Evolutionary conservation across 2,888 invertebrate species (phyloP), one percentile per base, ranked within the genome.

Genomic region (Melieria omissa): DNA sequence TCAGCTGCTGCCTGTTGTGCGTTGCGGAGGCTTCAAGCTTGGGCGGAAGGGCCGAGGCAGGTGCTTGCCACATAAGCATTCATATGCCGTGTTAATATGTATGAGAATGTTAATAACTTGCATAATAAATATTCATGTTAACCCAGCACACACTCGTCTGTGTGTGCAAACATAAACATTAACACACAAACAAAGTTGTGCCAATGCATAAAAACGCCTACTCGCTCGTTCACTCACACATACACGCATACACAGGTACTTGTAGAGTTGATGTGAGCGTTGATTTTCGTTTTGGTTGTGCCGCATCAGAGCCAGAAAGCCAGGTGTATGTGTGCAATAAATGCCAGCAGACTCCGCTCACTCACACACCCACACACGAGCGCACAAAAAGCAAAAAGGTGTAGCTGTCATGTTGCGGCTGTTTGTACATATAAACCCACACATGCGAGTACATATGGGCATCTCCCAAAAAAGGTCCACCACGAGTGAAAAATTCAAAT

Each of bases 351-450:
- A 1, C 1, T 1, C 57, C 6, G 29, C 58, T 29, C 14, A 14
- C 47, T 10, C 9, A 66, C 16, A 52, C 16, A 42, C 52, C 2
- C 16, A 52, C 16, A 68, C 29, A 68, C 4, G 5, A 41, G 16
- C 1, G n/a, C n/a, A 8, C 44, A 55, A 55, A 70, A 14, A 52
- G 54, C 64, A 54, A 44, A 71, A 68, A 64, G 68, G 67, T 72
- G 72, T 68, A 72, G 68, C 67, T 68, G 68, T 64, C 67, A 68
- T 68, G 68, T 60, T 60, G 9, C 42, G 44, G 47, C 44, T 45
- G 57, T 46, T 14, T 41, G 47, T 58, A 44, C 14, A 42, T 54
- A 42, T 47, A 66, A 14, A 54, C 58, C 16, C 58, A 42, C 4
- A 9, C n/a, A n/a, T 41, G 49, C 61, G 7, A 10, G 44, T 10